These are phyloP conservation scores for Lasioglossum albipes DNA, from an alignment of 1,140 invertebrate genomes.

Conservation along the genomic window DNA sequence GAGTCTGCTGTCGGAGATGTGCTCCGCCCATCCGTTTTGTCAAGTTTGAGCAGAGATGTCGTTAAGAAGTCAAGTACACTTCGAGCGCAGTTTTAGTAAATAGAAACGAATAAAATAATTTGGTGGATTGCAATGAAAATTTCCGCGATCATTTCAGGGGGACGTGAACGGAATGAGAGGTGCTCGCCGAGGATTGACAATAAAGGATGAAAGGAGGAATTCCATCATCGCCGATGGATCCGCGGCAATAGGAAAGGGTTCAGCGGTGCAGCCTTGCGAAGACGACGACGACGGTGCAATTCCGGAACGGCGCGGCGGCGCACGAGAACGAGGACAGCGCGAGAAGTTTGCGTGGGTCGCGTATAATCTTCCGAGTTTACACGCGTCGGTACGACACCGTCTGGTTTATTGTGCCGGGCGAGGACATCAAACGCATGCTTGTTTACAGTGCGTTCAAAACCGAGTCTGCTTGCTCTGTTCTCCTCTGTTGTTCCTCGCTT, in stretches of 20 bases:
- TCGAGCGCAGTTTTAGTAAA: too few relatives aligned
- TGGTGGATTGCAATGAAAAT: too few relatives aligned
- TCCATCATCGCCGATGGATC: background rate
- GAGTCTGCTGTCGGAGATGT: background rate
- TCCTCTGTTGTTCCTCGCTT: background rate
- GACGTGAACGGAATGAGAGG: too few relatives aligned
- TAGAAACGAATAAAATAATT: too few relatives aligned
- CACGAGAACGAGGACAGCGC: background rate
- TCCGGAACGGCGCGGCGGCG: background rate
- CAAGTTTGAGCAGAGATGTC: too few relatives aligned
- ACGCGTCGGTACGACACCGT: background rate
- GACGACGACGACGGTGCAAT: background rate
- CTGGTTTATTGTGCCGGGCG: background rate
- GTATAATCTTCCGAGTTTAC: background rate
- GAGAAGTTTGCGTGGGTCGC: background rate
- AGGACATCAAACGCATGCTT: background rate
- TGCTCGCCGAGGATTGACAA: background rate
- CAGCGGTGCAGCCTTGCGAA: background rate
- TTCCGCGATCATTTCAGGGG: too few relatives aligned
- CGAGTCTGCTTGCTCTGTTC: background rate
- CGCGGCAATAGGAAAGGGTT: background rate
- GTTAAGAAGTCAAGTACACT: too few relatives aligned
- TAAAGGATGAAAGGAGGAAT: background rate
- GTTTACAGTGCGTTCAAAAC: background rate
- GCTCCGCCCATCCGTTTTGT: too few relatives aligned